Conservation (phyloP, 2,113 vertebrate species). For the Sialia sialis region DNA sequence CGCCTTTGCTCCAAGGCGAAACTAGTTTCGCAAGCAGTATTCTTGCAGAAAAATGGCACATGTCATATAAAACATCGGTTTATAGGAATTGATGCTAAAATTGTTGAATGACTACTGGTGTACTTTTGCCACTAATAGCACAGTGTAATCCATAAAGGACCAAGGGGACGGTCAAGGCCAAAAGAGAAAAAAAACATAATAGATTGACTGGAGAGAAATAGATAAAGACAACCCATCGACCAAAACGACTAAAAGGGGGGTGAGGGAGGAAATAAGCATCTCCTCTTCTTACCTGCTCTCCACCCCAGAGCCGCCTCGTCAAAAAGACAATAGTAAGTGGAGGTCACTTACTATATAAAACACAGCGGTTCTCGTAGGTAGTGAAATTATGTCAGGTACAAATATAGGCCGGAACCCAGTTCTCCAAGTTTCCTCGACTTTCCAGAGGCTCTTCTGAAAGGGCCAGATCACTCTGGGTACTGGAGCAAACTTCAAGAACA, state of each 20-base stretch:
- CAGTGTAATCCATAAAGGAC: conserved; percentile 12
- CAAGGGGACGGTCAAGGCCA: conserved; percentile 26
- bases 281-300: not conserved
- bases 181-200: not conserved
- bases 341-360: conserved; percentile 36
- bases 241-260: not conserved
- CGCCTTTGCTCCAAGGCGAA: conserved; percentile 78
- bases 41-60: conserved; percentile 76
- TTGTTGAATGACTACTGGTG: conserved; percentile 69
- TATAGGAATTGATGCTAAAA: conserved; percentile 72
- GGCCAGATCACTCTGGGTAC: not conserved
- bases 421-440: conserved; percentile 29
- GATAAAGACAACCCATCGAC: not conserved
- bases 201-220: not conserved
- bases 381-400: conserved; percentile 15
- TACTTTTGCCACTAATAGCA: conserved; percentile 43
- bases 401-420: conserved; percentile 26
- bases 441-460: not conserved
- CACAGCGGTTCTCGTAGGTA: not conserved
- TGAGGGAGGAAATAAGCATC: not conserved
- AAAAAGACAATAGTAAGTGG: not conserved
- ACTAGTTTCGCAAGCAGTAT: conserved; percentile 78
- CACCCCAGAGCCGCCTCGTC: not conserved
- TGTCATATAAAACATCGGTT: conserved; percentile 72
- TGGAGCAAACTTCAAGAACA: not conserved